A percentile compares a stretch with the other conserved stretches of the same genome.
phyloP scores from a whole-genome alignment of 2,113 vertebrate species.

The Aphelocoma coerulescens region DNA sequence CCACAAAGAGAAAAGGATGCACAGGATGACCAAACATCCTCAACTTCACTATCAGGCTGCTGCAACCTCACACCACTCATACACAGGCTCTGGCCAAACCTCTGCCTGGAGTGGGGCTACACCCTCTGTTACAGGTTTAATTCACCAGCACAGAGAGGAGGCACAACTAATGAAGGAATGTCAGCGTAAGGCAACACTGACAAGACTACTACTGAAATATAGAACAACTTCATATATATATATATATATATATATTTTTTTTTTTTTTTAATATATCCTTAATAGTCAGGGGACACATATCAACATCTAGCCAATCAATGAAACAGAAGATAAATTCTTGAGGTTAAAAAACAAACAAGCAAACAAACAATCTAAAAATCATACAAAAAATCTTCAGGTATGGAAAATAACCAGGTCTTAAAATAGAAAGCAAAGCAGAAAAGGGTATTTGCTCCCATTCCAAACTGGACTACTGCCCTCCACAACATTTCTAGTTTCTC shows the following conservation, averaged over 20 bases:
- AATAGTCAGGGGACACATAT: background rate
- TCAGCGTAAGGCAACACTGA: background rate
- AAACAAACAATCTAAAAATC: background rate
- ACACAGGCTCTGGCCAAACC: background rate
- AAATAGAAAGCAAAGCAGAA: background rate
- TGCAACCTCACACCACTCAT: accelerated
- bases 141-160: background rate
- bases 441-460: background rate
- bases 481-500: background rate
- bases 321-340: background rate
- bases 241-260: too few relatives aligned
- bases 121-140: background rate
- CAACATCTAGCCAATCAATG: background rate
- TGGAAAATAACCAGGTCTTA: background rate
- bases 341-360: background rate
- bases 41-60: accelerated
- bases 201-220: background rate
- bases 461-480: background rate
- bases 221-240: background rate
- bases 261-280: background rate
- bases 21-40: too few relatives aligned
- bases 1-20: background rate
- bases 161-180: background rate
- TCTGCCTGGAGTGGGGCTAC: background rate
- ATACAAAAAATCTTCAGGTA: background rate